Evolutionary conservation across 2,113 vertebrate species (phyloP).

Genomic region (Hydropotes inermis): DNA sequence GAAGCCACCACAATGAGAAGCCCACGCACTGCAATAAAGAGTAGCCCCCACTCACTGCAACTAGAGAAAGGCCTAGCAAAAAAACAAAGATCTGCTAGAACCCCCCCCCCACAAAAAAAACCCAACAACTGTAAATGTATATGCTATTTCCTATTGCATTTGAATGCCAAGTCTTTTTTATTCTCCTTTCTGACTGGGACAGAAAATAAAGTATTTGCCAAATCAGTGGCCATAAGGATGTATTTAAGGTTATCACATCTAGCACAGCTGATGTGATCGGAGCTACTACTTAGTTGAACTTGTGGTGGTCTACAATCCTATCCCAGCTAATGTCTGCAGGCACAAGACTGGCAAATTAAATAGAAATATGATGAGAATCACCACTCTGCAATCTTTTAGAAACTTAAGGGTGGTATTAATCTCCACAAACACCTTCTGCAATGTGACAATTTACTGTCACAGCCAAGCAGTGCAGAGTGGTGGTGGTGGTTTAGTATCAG

Average conservation of each 20-base stretch:
- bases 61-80: background rate
- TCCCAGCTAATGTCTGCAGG: background rate
- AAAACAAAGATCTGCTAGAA: background rate
- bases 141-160: background rate
- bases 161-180: background rate
- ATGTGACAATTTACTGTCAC: background rate
- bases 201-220: constrained; percentile 10
- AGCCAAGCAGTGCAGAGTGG: background rate
- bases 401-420: background rate
- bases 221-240: background rate
- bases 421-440: background rate
- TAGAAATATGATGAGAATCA: background rate
- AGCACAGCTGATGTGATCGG: background rate
- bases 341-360: background rate
- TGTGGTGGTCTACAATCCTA: background rate
- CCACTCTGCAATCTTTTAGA: background rate
- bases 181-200: background rate
- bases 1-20: background rate
- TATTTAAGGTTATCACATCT: background rate
- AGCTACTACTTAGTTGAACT: background rate
- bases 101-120: background rate
- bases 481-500: background rate
- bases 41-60: background rate
- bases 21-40: background rate
- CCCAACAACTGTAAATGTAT: background rate